Evolutionary conservation across 1,140 invertebrate species (phyloP).

Genomic region (Pissodes strobi): DNA sequence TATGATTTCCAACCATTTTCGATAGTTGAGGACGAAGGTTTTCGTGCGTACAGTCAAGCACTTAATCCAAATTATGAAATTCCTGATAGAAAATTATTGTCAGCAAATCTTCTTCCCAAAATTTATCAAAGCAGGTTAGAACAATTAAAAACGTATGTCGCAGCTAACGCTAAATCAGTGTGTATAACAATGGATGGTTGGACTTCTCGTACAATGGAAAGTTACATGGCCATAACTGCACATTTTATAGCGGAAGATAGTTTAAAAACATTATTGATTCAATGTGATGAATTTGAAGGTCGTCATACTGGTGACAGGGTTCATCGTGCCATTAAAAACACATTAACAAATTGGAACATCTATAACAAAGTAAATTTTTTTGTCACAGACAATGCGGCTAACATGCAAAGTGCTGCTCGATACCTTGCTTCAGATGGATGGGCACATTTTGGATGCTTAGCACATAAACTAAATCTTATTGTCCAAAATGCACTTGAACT

Average conservation of each 20-base stretch:
- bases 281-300: neutral
- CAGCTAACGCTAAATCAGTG: conserved; percentile 15
- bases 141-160: conserved; percentile 24
- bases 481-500: conserved; percentile 34
- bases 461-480: conserved; percentile 43
- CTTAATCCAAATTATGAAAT: conserved; percentile 46
- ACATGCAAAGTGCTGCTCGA: conserved; percentile 35
- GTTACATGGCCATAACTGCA: conserved; percentile 24
- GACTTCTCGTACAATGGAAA: conserved; percentile 34
- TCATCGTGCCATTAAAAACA: too few relatives aligned
- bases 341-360: conserved; percentile 2
- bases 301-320: conserved; percentile 14
- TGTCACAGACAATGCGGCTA: conserved; percentile 38
- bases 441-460: conserved; percentile 44
- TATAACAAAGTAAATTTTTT: conserved; percentile 10
- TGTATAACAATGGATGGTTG: conserved; percentile 31
- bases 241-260: conserved; percentile 27
- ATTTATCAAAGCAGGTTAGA: conserved; percentile 24
- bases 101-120: too few relatives aligned
- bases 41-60: conserved; percentile 37
- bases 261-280: conserved; percentile 18
- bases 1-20: conserved; percentile 42
- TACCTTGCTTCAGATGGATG: conserved; percentile 12
- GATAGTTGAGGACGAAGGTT: conserved; percentile 46
- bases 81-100: conserved; percentile 40